Evolutionary conservation across 2,113 vertebrate genomes (phyloP), one percentile per base, ranked within the genome.

Genomic region (Lichenostomus cassidix): DNA sequence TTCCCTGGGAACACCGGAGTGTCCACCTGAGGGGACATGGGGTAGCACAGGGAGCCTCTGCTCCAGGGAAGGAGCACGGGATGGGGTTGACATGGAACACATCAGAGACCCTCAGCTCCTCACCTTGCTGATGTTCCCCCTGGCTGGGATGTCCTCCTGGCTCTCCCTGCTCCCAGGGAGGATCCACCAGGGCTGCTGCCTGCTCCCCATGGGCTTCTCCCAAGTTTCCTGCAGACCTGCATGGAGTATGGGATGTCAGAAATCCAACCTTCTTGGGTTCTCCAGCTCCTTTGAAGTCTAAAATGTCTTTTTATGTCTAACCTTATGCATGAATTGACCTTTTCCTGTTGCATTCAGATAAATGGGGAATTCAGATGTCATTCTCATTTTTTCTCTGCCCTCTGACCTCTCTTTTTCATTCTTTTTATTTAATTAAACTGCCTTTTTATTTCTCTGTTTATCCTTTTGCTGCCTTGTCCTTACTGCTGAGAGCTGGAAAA

Each of bases 211-310:
- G 0, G 11, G 70, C 82, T 80, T 91, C 74, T 96, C 85, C 15
- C 39, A 27, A 7, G 10, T 19, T 15, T 96, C 92, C 83, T 92
- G 93, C n/a, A 93, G 88, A 89, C 93, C 95, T 94, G 85, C 28
- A 9, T 0, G 0, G 35, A 2, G 1, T 4, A 35, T 15, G 53
- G 50, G 4, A 10, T 10, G 22, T 74, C 25, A 84, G 47, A 24
- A 55, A 46, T 27, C 60, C 55, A 35, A 20, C 39, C 64, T 50
- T 23, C n/a, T 8, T 7, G 37, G 31, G 22, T 39, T 65, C 58
- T 19, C 65, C 77, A 49, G 5, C 68, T 49, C 28, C 18, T 39
- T 7, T 47, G 12, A n/a, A 55, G 24, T 11, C 49, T 14, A 11
- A 50, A 68, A 68, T 6, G 10, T 19, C 17, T 27, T 64, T 44